Base-by-base conservation (phyloP, 1,140 invertebrate genomes). In the Pogonus chalceus region DNA sequence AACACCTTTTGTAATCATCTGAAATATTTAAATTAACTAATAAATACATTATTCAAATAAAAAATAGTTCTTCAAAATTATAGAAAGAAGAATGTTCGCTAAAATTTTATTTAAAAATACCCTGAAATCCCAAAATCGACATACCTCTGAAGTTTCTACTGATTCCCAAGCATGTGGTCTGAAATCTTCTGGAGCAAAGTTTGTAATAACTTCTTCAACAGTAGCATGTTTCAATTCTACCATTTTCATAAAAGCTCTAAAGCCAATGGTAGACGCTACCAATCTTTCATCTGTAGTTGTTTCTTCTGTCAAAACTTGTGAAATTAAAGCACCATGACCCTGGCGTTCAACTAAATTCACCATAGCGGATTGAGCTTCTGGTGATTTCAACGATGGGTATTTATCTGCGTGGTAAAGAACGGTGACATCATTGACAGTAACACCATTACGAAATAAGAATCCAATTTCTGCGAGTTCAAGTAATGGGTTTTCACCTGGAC, bases 191-290 rank as follows among this genome's bases (percentile, higher is more conserved):
- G 86, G 85, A 51, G 78, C 79, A 63, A 90, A 85, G 53, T 88
- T 81, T 10, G 83, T 81, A 54, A 90, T 85, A 20, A 90, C 82
- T 71, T 89, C 87, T 69, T 90, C 86, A 21, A 92, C 85, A 2
- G 83, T 84, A 14, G 83, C 81, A 65, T 88, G 80, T 60, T 86
- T 81, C 43, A 85, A 70, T 63, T 89, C 84, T 7, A 90, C 80
- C 86, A 91, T 89, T 62, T 80, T 82, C 72, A 90, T 84, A 62
- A 90, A 88, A 3, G 88, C 87, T 60, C 81, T 79, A 66, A 90
- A 89, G 7, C 87, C 88, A 51, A 87, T 83, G 52, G 84, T 87
- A 0, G 84, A 79, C 14, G 84, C 85, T 24, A 87, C 74, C 16
- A 81, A 71, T 49, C 81, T 82, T 67, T 89, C 86, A 59, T 87